phyloP scores from a whole-genome alignment of 2,797 vertebrate genomes.

The Petrocephalus schoutedeni region DNA sequence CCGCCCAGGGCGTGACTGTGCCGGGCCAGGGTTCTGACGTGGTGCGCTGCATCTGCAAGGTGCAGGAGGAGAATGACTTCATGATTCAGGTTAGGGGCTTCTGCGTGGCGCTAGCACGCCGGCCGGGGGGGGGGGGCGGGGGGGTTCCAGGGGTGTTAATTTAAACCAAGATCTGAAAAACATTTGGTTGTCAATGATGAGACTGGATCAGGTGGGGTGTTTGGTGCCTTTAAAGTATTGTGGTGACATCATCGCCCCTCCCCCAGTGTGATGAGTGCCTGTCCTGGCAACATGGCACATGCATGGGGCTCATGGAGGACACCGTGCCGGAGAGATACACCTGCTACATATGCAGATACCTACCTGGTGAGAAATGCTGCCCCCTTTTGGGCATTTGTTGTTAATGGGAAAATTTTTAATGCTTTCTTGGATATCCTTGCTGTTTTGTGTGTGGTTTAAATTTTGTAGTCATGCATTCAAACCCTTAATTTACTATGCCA shows the following conservation, averaged over 20 bases:
- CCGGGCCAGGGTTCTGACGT: slow-evolving; percentile 75
- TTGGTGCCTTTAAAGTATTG: background rate
- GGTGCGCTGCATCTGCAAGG: slow-evolving; percentile 89
- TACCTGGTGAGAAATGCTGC: slow-evolving; percentile 68
- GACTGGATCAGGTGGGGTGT: background rate
- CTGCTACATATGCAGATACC: slow-evolving; percentile 90
- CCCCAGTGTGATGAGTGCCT: slow-evolving; percentile 88
- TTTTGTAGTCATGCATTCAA: background rate
- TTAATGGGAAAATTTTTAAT: background rate
- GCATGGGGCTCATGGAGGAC: slow-evolving; percentile 93
- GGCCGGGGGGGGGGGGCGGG: background rate
- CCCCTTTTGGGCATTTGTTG: background rate
- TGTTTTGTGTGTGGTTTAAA: background rate
- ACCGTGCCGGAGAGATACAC: slow-evolving; percentile 86
- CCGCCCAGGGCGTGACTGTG: slow-evolving; percentile 68
- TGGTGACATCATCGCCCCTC: background rate
- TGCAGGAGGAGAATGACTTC: slow-evolving; percentile 95
- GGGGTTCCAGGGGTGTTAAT: background rate
- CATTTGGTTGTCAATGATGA: background rate
- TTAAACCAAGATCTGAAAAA: background rate
- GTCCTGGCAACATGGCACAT: slow-evolving; percentile 95
- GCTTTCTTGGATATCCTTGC: background rate
- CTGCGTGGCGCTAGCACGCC: background rate
- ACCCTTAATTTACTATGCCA: background rate
- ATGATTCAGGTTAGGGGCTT: slow-evolving; percentile 85